Evolutionary conservation across 1,140 invertebrate genomes (phyloP), one percentile per base, ranked within the genome.

Genomic region (Oryzaephilus surinamensis): DNA sequence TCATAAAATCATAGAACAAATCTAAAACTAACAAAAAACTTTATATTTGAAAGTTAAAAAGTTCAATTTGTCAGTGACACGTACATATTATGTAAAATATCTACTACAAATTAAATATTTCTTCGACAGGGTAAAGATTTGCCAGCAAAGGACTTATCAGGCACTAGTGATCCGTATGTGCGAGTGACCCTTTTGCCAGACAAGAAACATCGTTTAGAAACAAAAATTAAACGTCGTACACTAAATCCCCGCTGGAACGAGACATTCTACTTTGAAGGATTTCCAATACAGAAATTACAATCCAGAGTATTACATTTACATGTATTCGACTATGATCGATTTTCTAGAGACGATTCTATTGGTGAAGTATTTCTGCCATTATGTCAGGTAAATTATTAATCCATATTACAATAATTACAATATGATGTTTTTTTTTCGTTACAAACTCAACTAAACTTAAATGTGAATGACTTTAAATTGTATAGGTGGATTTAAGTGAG

Each of bases 241-340:
- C 67, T 98, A 10, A 96, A 97, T 69, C 94, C 94, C 1, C 71
- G 89, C 47, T 98, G 94, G 91, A 95, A 97, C 65, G 93, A 98
- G 66, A 96, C 91, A 14, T 91, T 98, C 62, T 91, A 95, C 53
- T 97, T 97, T 67, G 91, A 96, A 75, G 94, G 88, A 48, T 93
- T 92, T 58, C 85, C 89, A 1, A 87, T 93, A 53, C 87, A 92
- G 62, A 92, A 93, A 63, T 68, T 94, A 37, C 88, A 93, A 62
- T 89, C 84, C 49, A 75, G 89, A 58, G 88, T 93, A 20, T 69
- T 96, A 17, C 89, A 95, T 63, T 74, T 96, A 24, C 92, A 96
- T 61, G 89, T 95, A 6, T 93, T 95, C 64, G 91, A 95, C 63
- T 95, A 94, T 65, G 90, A 95, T 67, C 75, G 92, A 50, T 95